Percentiles rank a stretch among this genome's conserved stretches.
phyloP scores from a whole-genome alignment of 2,888 invertebrate species.

The Orthosia gracilis region DNA sequence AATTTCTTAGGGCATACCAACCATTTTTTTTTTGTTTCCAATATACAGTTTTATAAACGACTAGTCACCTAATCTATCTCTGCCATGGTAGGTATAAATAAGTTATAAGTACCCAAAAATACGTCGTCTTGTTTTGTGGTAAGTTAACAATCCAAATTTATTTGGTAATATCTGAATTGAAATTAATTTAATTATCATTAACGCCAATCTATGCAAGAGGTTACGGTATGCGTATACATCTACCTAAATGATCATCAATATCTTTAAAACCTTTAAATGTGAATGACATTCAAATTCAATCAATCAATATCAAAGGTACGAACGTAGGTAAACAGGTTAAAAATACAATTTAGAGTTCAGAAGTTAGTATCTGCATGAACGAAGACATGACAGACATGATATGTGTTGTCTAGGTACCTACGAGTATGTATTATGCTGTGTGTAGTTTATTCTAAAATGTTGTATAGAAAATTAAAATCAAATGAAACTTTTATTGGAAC shows the following conservation, averaged over 20 bases:
- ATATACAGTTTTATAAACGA: constrained; percentile 20
- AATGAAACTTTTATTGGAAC: too few species aligned
- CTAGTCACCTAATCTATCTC: constrained; percentile 17
- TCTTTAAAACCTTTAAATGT: background rate
- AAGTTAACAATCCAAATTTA: background rate
- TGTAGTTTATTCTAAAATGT: too few species aligned
- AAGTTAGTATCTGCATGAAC: too few species aligned
- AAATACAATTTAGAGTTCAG: too few species aligned
- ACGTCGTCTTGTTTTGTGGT: background rate
- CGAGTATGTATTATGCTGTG: too few species aligned
- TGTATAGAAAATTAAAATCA: too few species aligned
- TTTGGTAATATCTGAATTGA: background rate
- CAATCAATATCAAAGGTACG: too few species aligned
- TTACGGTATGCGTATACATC: background rate
- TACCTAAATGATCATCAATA: too few species aligned
- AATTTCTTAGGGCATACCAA: constrained; percentile 24
- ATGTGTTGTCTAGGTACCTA: too few species aligned
- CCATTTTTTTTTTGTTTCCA: constrained; percentile 18
- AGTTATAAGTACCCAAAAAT: constrained; percentile 3
- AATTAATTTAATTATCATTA: background rate
- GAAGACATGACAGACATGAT: too few species aligned
- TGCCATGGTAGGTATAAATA: constrained; percentile 1
- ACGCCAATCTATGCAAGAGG: background rate
- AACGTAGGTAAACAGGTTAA: too few species aligned
- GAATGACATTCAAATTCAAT: background rate